These are phyloP conservation scores for Atrichornis clamosus DNA, from an alignment of 2,113 vertebrate species.

Conservation along the genomic window DNA sequence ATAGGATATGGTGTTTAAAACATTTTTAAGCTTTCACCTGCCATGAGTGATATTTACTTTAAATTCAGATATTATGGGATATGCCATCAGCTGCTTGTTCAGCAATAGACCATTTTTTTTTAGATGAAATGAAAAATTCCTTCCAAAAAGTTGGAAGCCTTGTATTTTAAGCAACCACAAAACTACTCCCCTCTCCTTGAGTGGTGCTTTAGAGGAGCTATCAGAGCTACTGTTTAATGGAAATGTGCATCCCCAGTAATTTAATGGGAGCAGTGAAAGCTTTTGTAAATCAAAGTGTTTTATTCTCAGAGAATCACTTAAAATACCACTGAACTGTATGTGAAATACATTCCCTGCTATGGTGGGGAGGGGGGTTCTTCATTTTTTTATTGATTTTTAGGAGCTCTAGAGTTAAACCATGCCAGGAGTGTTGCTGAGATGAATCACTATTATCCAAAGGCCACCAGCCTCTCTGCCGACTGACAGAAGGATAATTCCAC, in stretches of 20 bases:
- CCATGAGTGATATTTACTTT: not conserved
- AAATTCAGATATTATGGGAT: not conserved
- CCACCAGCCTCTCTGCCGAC: constrained; percentile 89
- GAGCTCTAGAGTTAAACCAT: constrained; percentile 85
- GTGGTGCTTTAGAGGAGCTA: not conserved
- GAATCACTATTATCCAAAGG: constrained; percentile 91
- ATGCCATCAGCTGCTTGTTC: not conserved
- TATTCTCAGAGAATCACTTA: constrained; percentile 23
- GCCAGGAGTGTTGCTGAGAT: constrained; percentile 93
- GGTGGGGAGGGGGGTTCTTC: constrained; percentile 32
- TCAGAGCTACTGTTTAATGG: not conserved
- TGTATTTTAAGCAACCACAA: not conserved
- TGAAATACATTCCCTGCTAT: constrained; percentile 16
- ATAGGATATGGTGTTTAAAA: not conserved
- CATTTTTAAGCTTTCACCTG: not conserved
- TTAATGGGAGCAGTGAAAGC: constrained; percentile 18
- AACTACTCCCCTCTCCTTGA: not conserved
- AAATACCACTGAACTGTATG: not conserved
- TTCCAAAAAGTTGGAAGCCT: not conserved
- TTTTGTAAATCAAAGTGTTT: constrained; percentile 49
- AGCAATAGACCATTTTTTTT: not conserved
- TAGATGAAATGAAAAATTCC: not conserved
- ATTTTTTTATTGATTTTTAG: constrained; percentile 89
- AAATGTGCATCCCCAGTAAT: constrained; percentile 4
- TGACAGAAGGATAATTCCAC: constrained; percentile 99